phyloP scores from a whole-genome alignment of 1,140 invertebrate genomes.

The Sipha flava region DNA sequence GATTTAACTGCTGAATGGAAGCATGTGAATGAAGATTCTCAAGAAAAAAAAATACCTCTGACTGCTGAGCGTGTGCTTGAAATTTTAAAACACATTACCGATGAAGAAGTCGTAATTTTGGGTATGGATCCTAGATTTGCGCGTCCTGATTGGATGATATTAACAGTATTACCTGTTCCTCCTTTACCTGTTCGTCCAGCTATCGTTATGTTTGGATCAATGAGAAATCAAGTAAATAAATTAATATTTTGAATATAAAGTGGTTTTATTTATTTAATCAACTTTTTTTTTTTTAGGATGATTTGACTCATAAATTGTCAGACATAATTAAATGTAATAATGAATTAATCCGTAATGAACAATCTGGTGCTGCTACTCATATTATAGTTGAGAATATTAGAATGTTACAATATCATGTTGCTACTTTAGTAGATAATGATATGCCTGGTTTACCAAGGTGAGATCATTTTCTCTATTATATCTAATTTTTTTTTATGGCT shows the following conservation, averaged over 20 bases:
- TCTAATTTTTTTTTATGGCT: too few species aligned
- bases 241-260: too few species aligned
- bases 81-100: constrained; percentile 93
- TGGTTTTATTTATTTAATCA: too few species aligned
- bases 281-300: constrained; percentile 62
- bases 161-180: constrained; percentile 94
- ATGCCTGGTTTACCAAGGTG: constrained; percentile 91
- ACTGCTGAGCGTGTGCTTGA: constrained; percentile 93
- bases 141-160: constrained; percentile 98
- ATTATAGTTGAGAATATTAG: constrained; percentile 95
- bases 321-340: constrained; percentile 99
- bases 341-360: constrained; percentile 89
- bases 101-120: constrained; percentile 92
- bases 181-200: constrained; percentile 88
- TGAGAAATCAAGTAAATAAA: constrained; percentile 68
- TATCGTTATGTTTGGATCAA: constrained; percentile 99
- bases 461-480: constrained; percentile 21
- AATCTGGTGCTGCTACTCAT: constrained; percentile 90
- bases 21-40: constrained; percentile 93
- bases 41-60: constrained; percentile 87
- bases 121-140: constrained; percentile 95
- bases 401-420: constrained; percentile 97
- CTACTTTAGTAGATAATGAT: constrained; percentile 96
- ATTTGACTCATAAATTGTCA: constrained; percentile 96
- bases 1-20: constrained; percentile 97